phyloP scores from a whole-genome alignment of 2,797 vertebrate species.

The Paratrypauchen microcephalus region DNA sequence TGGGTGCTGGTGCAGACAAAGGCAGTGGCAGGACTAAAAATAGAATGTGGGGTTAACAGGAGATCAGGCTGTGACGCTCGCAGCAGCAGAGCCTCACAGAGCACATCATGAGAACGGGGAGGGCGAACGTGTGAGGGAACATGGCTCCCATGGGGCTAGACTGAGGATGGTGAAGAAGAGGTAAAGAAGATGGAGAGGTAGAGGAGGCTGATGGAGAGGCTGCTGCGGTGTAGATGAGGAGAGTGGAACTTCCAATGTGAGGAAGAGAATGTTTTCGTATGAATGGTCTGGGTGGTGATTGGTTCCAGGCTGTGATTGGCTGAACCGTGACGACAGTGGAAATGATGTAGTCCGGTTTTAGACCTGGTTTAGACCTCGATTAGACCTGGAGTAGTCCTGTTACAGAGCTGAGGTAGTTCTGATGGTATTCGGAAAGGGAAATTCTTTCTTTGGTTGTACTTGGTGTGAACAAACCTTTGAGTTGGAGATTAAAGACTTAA shows the following conservation, averaged over 20 bases:
- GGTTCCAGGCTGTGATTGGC: neutral
- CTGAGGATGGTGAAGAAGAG: neutral
- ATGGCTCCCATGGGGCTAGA: neutral
- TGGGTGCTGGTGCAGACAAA: neutral
- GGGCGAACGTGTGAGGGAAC: neutral
- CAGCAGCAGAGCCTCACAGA: neutral
- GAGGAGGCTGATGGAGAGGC: neutral
- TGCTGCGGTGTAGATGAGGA: neutral
- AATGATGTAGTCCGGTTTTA: too few relatives aligned
- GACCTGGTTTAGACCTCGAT: too few relatives aligned
- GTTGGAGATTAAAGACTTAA: neutral
- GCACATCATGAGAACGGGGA: neutral
- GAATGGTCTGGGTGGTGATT: neutral
- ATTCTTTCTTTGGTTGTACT: too few relatives aligned
- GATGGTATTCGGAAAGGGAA: too few relatives aligned
- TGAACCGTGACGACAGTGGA: neutral
- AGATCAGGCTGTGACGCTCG: conserved; percentile 1
- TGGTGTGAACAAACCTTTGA: too few relatives aligned
- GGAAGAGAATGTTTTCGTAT: neutral
- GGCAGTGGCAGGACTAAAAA: neutral
- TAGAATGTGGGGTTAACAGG: conserved; percentile 4
- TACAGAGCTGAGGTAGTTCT: too few relatives aligned
- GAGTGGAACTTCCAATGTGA: neutral
- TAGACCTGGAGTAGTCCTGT: too few relatives aligned
- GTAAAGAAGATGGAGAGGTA: neutral